Percentiles rank a stretch among this genome's conserved stretches.
Evolutionary conservation across 2,888 invertebrate genomes (phyloP).

Genomic region (Eilema sororculum): DNA sequence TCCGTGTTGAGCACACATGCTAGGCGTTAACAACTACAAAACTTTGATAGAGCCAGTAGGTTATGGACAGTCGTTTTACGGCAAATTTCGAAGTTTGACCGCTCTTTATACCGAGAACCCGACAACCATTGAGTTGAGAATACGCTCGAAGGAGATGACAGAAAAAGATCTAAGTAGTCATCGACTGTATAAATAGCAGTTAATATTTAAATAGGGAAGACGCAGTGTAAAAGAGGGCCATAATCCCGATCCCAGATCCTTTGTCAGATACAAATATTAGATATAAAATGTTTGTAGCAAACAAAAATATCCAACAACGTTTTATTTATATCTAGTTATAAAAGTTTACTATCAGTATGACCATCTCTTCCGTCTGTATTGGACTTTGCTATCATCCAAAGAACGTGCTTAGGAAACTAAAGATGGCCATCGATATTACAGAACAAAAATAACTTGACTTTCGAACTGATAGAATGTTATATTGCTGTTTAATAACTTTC

Average conservation of each 20-base stretch:
- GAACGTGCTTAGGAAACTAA: conserved; percentile 64
- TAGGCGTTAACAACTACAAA: too few relatives aligned
- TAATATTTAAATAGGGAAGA: background rate
- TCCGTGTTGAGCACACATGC: too few relatives aligned
- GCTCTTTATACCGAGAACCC: too few relatives aligned
- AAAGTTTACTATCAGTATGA: conserved; percentile 39
- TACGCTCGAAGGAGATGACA: too few relatives aligned
- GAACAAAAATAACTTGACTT: conserved; percentile 39
- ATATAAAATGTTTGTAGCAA: background rate
- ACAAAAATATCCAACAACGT: conserved; percentile 15
- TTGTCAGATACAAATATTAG: background rate
- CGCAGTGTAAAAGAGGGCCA: background rate
- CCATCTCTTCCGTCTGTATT: conserved; percentile 48
- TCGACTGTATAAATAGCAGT: too few relatives aligned
- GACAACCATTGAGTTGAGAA: too few relatives aligned
- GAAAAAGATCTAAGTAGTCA: too few relatives aligned
- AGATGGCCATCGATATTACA: conserved; percentile 44
- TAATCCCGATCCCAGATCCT: background rate
- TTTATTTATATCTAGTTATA: conserved; percentile 23
- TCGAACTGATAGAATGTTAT: conserved; percentile 31
- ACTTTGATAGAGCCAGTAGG: background rate
- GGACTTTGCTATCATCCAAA: conserved; percentile 60
- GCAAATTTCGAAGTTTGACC: too few relatives aligned
- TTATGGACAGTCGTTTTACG: background rate
- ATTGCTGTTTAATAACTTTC: too few relatives aligned